Conservation (phyloP, 2,113 vertebrate species). For the Mormoops blainvillei region DNA sequence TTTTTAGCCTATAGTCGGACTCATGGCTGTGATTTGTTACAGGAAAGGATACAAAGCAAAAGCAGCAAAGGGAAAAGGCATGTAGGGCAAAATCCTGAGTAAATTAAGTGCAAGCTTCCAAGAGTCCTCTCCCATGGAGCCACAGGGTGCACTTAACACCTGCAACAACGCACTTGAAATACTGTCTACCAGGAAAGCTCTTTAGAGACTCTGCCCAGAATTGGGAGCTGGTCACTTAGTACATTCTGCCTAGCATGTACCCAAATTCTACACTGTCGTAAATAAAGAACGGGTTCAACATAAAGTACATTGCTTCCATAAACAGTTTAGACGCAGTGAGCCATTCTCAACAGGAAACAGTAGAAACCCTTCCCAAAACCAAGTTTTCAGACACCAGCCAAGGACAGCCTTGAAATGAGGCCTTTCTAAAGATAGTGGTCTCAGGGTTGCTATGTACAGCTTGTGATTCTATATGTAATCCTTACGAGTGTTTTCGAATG, state of each 20-base stretch:
- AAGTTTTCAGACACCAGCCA: background rate
- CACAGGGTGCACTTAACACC: background rate
- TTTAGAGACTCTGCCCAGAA: background rate
- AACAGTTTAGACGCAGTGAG: background rate
- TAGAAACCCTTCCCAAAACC: background rate
- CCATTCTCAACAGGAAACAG: background rate
- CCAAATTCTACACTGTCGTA: background rate
- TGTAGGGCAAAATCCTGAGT: background rate
- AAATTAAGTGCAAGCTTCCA: background rate
- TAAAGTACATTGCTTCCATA: background rate
- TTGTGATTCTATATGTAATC: background rate
- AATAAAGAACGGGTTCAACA: background rate
- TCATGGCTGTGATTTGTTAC: background rate
- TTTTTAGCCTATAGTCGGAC: background rate
- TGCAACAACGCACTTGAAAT: background rate
- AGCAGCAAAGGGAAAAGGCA: background rate
- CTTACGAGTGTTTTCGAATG: background rate
- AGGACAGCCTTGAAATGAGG: background rate
- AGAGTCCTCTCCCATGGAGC: rapidly evolving
- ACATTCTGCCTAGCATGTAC: background rate
- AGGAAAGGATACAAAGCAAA: background rate
- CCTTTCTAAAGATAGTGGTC: background rate
- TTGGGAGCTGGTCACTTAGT: background rate
- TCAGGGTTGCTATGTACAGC: background rate
- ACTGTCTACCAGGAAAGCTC: background rate